These are phyloP conservation scores for Melinaea menophilus DNA, from an alignment of 2,888 invertebrate species.

Conservation along the genomic window DNA sequence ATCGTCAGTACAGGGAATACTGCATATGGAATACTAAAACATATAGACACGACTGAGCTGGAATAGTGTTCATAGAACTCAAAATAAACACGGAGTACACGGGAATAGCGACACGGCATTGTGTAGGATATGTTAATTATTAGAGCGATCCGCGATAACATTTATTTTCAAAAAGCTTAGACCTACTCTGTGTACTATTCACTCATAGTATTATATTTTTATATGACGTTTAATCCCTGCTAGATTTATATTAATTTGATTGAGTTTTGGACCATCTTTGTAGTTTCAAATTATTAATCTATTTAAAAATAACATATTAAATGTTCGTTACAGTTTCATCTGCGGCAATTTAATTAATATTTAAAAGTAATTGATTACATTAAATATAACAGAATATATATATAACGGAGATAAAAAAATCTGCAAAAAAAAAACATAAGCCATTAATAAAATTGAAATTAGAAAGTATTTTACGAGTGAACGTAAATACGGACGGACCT, in stretches of 20 bases:
- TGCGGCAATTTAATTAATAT: no score
- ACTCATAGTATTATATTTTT: neutral
- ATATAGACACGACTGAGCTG: neutral
- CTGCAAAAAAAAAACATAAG: no score
- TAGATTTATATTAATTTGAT: neutral
- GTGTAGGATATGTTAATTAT: conserved; percentile 1
- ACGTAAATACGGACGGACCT: no score
- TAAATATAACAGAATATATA: no score
- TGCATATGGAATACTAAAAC: neutral
- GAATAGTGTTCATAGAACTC: neutral
- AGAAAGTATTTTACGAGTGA: no score
- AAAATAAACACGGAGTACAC: neutral
- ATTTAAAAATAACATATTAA: no score
- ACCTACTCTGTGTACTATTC: neutral
- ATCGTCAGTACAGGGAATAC: neutral
- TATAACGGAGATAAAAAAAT: no score
- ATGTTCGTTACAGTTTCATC: no score
- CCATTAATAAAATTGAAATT: no score
- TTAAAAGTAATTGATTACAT: no score
- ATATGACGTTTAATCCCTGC: neutral
- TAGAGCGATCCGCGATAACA: neutral
- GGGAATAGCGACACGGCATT: conserved; percentile 3
- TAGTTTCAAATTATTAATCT: no score
- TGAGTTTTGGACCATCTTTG: neutral
- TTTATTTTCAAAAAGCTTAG: conserved; percentile 1